Percentiles rank a stretch among this genome's conserved stretches.
phyloP scores from a whole-genome alignment of 92 coral and sea anemone genomes.

The Phenganax subtilis region DNA sequence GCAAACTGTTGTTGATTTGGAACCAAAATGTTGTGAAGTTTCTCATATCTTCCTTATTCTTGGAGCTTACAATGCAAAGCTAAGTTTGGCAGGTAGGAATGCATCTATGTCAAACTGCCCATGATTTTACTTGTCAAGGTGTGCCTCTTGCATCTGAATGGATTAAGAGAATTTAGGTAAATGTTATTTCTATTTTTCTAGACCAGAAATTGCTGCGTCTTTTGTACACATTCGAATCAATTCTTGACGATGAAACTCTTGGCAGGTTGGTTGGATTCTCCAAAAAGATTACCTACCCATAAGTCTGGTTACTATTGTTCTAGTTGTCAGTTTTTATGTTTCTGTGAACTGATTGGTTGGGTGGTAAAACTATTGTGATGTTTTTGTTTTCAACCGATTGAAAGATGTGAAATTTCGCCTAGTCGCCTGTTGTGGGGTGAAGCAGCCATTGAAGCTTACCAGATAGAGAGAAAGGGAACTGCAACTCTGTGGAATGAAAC shows the following conservation, averaged over 20 bases:
- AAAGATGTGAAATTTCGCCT: not conserved
- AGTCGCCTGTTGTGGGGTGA: constrained; percentile 93
- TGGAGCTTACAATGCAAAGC: constrained; percentile 70
- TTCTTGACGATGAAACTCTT: not conserved
- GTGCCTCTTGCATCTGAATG: not conserved
- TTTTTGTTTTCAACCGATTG: not conserved
- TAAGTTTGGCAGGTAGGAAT: constrained; percentile 50
- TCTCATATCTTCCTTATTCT: constrained; percentile 69
- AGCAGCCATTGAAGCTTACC: constrained; percentile 74
- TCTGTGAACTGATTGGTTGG: not conserved
- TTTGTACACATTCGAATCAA: constrained; percentile 14
- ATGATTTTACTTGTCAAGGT: not conserved
- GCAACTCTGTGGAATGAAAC: constrained; percentile 85
- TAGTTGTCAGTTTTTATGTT: not conserved
- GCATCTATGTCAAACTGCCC: not conserved
- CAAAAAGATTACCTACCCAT: no score
- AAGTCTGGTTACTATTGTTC: not conserved
- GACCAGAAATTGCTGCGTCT: constrained; percentile 37
- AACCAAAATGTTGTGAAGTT: constrained; percentile 59
- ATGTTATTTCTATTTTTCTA: not conserved
- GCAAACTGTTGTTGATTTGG: constrained; percentile 61
- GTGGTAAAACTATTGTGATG: not conserved
- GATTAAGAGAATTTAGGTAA: not conserved
- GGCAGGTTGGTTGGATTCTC: not conserved
- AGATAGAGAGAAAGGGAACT: constrained; percentile 55